Conservation (phyloP, 2,113 vertebrate species). For the Podiceps cristatus region DNA sequence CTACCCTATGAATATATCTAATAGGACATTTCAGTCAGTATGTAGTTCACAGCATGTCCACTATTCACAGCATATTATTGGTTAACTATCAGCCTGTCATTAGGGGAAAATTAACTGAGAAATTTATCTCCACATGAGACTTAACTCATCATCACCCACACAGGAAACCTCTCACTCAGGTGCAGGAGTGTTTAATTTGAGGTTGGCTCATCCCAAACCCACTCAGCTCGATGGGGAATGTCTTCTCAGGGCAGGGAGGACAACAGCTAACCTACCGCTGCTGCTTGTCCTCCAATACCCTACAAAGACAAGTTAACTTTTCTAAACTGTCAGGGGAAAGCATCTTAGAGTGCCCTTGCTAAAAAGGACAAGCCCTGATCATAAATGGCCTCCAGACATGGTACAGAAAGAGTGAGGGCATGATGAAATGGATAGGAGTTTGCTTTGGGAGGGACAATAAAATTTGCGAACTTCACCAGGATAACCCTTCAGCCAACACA, state of each 20-base stretch:
- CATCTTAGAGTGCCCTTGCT: background rate
- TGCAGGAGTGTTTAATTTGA: background rate
- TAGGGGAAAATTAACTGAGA: background rate
- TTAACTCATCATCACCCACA: background rate
- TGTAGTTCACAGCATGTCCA: background rate
- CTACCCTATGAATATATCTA: background rate
- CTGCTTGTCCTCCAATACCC: background rate
- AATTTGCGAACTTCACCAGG: background rate
- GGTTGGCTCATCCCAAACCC: background rate
- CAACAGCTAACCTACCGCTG: background rate
- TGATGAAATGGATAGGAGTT: background rate
- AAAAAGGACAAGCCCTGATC: background rate
- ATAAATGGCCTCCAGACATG: background rate
- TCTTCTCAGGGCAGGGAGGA: background rate
- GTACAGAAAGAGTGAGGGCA: background rate
- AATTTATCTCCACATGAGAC: background rate
- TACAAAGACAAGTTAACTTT: background rate
- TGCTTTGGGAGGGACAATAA: background rate
- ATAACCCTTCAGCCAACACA: background rate
- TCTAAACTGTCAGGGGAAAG: background rate
- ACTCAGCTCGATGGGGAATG: background rate
- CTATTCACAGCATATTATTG: background rate
- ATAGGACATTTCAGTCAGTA: background rate
- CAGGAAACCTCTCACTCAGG: background rate
- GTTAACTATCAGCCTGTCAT: background rate